Evolutionary conservation across 2,888 invertebrate species (phyloP).

Genomic region (Calliphora vomitoria): DNA sequence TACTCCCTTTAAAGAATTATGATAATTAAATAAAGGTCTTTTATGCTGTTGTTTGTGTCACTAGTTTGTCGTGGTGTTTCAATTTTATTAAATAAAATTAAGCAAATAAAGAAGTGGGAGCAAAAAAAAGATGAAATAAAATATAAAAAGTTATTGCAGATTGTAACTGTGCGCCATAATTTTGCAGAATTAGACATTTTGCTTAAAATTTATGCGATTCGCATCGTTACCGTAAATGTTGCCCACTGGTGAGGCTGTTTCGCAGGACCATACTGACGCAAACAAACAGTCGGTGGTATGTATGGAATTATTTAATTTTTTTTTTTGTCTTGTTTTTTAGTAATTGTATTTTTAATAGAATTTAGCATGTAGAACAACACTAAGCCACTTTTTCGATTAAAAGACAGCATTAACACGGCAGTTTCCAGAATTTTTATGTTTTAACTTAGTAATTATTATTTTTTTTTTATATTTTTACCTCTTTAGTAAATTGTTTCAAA

Average conservation of each 20-base stretch:
- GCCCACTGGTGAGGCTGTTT: not conserved
- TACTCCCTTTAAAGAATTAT: conserved; percentile 16
- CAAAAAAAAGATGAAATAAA: not conserved
- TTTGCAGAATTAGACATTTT: conserved; percentile 1
- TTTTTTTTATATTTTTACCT: too few species aligned
- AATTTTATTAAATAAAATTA: conserved; percentile 31
- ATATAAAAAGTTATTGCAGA: conserved; percentile 20
- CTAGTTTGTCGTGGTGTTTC: conserved; percentile 17
- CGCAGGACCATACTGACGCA: not conserved
- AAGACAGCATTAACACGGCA: not conserved
- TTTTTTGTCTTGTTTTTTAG: not conserved
- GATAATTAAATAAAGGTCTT: conserved; percentile 44
- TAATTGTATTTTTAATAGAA: not conserved
- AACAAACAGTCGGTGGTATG: not conserved
- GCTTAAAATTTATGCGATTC: conserved; percentile 3
- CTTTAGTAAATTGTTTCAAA: too few species aligned
- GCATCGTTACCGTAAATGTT: not conserved
- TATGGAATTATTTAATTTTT: not conserved
- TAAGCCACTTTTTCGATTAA: not conserved
- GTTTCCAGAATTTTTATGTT: not conserved
- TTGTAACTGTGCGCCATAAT: conserved; percentile 10
- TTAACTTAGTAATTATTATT: too few species aligned
- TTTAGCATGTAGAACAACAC: not conserved
- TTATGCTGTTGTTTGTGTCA: conserved; percentile 3
- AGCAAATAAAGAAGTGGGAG: not conserved